phyloP scores from a whole-genome alignment of 2,888 invertebrate genomes.

The Metacarcinus magister region DNA sequence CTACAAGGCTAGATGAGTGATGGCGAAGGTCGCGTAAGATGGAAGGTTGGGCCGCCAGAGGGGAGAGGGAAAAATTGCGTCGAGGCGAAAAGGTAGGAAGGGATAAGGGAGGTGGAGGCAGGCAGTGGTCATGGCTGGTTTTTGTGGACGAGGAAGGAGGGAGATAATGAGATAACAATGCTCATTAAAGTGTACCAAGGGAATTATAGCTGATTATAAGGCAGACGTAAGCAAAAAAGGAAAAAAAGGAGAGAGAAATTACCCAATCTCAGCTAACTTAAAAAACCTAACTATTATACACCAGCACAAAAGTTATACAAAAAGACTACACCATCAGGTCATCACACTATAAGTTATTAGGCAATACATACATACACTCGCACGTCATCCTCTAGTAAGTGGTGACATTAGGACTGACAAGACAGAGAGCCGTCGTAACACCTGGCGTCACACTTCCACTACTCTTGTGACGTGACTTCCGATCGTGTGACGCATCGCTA shows the following conservation, averaged over 20 bases:
- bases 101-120: neutral
- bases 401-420: neutral
- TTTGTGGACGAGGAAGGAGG: neutral
- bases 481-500: neutral
- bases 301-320: neutral
- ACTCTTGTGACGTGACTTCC: neutral
- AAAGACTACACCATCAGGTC: neutral
- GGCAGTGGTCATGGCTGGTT: neutral
- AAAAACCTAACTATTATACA: neutral
- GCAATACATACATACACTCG: neutral
- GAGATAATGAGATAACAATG: neutral
- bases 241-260: neutral
- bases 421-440: neutral
- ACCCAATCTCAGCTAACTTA: neutral
- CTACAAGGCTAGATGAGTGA: conserved; percentile 17
- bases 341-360: too few relatives aligned
- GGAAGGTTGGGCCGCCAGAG: neutral
- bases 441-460: conserved; percentile 36
- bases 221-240: neutral
- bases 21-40: conserved; percentile 12
- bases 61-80: conserved; percentile 49
- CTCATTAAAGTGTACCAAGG: neutral
- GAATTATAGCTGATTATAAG: neutral
- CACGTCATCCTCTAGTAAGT: neutral
- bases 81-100: neutral